Conservation (phyloP, 2,888 invertebrate species). For the Amphipyra berbera region DNA sequence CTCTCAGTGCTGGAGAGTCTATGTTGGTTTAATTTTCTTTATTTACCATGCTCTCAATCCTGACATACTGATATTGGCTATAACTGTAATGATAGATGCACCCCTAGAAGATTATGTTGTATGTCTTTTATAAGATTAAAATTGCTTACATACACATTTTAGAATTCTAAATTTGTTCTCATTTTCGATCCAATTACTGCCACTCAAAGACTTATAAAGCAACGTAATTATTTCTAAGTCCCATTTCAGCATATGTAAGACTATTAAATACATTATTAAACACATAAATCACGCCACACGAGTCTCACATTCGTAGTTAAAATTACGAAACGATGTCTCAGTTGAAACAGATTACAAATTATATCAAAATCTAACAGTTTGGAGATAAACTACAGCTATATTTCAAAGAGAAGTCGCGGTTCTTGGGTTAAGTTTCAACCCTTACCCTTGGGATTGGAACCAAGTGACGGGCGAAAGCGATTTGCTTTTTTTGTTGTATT, state of each 20-base stretch:
- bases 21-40: too few species aligned
- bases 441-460: conserved; percentile 48
- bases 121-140: too few species aligned
- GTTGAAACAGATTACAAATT: conserved; percentile 65
- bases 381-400: conserved; percentile 71
- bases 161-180: too few species aligned
- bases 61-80: too few species aligned
- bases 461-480: conserved; percentile 17
- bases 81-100: too few species aligned
- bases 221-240: conserved; percentile 8
- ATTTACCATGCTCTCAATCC: too few species aligned
- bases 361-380: conserved; percentile 63
- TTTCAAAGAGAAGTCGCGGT: conserved; percentile 70
- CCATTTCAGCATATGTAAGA: conserved; percentile 18
- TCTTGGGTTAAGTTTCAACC: conserved; percentile 67
- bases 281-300: conserved; percentile 40
- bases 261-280: conserved; percentile 31
- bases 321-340: conserved; percentile 62
- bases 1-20: too few species aligned
- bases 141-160: too few species aligned
- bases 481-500: neutral
- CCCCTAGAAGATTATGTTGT: too few species aligned
- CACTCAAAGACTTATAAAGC: neutral
- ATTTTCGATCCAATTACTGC: neutral
- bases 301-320: conserved; percentile 47